phyloP scores from a whole-genome alignment of 2,888 invertebrate species.

The Drosophila neutralis region DNA sequence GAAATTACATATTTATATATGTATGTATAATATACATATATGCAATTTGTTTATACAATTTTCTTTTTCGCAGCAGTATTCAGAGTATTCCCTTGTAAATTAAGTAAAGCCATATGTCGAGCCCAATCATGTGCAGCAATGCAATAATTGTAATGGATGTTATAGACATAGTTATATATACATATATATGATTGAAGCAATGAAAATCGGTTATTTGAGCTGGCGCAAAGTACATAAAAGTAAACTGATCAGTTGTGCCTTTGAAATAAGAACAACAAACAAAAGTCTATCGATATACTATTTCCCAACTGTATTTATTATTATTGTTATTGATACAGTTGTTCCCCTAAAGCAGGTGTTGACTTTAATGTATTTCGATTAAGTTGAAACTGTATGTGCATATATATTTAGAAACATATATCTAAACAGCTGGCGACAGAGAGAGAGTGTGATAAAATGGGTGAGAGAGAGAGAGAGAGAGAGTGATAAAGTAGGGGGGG shows the following conservation, averaged over 20 bases:
- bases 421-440: neutral
- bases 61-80: neutral
- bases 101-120: neutral
- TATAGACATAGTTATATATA: neutral
- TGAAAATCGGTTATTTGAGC: neutral
- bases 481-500: too few relatives aligned
- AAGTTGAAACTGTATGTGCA: slow-evolving; percentile 3
- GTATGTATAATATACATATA: neutral
- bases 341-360: slow-evolving; percentile 46
- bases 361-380: slow-evolving; percentile 50
- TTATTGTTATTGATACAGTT: slow-evolving; percentile 54
- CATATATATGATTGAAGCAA: neutral
- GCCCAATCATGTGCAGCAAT: neutral
- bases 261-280: neutral
- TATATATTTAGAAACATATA: neutral
- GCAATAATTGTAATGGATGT: neutral
- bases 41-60: neutral
- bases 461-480: too few relatives aligned
- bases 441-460: neutral
- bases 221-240: neutral
- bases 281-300: neutral
- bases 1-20: neutral
- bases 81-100: neutral
- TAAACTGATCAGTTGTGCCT: neutral
- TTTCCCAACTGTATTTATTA: slow-evolving; percentile 21